Base-by-base conservation (phyloP, 2,113 vertebrate genomes). In the Procavia capensis region DNA sequence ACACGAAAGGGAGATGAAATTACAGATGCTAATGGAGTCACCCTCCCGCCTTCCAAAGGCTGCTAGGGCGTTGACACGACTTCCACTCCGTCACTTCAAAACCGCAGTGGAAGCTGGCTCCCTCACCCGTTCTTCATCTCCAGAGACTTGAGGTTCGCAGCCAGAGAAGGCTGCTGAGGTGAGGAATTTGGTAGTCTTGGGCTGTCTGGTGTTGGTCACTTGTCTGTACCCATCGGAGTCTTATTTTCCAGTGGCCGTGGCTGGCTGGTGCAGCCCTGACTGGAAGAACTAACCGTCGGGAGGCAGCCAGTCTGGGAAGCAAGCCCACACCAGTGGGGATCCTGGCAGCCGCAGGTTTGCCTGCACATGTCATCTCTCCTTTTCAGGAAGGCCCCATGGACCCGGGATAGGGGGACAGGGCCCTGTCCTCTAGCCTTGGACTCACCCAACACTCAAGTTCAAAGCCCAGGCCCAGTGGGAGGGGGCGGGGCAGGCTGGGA, bases 301-400 rank as follows among this genome's bases (percentile, higher is more conserved):
- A 1, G 1, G 88, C 41, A 68, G 70, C 10, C 29, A 29, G 96
- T 89, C 45, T 92, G 47, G 4, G 11, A 5, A 91, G 91, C 66
- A 47, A 88, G 84, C 31, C 74, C 36, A 19, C 24, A 76, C 81
- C 85, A 54, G 2, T 59, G 85, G 54, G 78, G 72, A 90, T 72
- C 88, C 39, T 59, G 84, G 87, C 39, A 43, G 84, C n/a, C 89
- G 59, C 50, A 79, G 27, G 74, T 88, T 89, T 89, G 85, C 68
- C 88, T 84, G 54, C 61, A 34, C 47, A 90, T 11, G 50, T 29
- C 1, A 78, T 84, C 95, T 96, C 97, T 97, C 83, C 96, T 78
- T 81, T 97, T 97, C 91, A 85, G 61, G 86, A 94, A 91, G 66
- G 93, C 94, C 94, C 96, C 95, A 97, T 81, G 74, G 96, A 96